Evolutionary conservation across 2,113 vertebrate genomes (phyloP).

Genomic region (Alethe castanea): DNA sequence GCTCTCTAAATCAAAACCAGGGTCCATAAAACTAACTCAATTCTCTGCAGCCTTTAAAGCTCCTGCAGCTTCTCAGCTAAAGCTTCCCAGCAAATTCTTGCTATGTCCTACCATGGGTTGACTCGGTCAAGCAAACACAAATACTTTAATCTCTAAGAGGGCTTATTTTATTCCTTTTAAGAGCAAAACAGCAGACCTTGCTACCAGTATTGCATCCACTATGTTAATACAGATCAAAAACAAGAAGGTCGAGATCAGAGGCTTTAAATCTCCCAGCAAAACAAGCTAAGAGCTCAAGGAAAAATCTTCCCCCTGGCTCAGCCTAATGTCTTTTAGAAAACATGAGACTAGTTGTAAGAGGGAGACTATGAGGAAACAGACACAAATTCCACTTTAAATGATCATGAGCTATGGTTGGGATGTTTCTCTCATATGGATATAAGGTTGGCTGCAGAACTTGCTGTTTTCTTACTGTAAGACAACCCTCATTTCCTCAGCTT

Average conservation of each 20-base stretch:
- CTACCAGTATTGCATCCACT: background rate
- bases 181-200: background rate
- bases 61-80: background rate
- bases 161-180: background rate
- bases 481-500: background rate
- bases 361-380: background rate
- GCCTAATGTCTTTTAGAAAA: background rate
- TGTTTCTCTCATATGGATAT: background rate
- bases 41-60: slow-evolving; percentile 48
- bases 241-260: background rate
- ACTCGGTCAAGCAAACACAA: background rate
- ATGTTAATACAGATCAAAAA: fast-evolving
- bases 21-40: slow-evolving; percentile 64
- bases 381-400: background rate
- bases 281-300: background rate
- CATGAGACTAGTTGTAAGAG: background rate
- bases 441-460: background rate
- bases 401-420: background rate
- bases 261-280: background rate
- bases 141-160: background rate
- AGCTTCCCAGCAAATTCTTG: slow-evolving; percentile 4
- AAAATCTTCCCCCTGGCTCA: background rate
- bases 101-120: background rate
- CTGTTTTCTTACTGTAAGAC: background rate
- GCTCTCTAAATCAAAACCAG: slow-evolving; percentile 68